A percentile compares a stretch with the other conserved stretches of the same genome.
phyloP scores from a whole-genome alignment of 1,140 invertebrate genomes.

The Drosophila virilis region DNA sequence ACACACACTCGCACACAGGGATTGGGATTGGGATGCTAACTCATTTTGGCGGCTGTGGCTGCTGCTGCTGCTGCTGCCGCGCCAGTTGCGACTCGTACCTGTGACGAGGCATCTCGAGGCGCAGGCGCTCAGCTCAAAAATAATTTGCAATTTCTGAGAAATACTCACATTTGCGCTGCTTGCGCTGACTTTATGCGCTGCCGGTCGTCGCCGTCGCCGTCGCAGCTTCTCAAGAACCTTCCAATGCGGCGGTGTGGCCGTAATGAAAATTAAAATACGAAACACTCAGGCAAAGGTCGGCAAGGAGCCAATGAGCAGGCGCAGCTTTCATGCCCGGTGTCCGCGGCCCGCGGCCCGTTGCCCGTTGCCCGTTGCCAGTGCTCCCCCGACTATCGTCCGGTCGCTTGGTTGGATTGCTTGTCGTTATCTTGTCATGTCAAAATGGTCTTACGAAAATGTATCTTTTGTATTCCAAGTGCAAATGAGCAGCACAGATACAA shows the following conservation, averaged over 20 bases:
- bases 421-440: constrained; percentile 84
- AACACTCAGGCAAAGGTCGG: constrained; percentile 73
- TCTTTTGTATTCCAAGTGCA: constrained; percentile 83
- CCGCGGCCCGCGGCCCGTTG: neutral
- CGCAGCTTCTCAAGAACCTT: constrained; percentile 79
- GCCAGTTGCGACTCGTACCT: constrained; percentile 30
- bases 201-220: constrained; percentile 45
- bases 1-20: constrained; percentile 20
- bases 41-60: constrained; percentile 71
- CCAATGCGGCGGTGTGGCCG: constrained; percentile 57
- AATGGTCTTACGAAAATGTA: constrained; percentile 83
- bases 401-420: constrained; percentile 73
- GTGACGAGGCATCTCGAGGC: constrained; percentile 53
- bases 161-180: constrained; percentile 76
- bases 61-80: constrained; percentile 46
- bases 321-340: constrained; percentile 32
- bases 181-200: constrained; percentile 65
- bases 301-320: constrained; percentile 77
- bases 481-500: constrained; percentile 78
- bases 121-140: constrained; percentile 81
- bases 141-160: constrained; percentile 83
- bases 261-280: constrained; percentile 83
- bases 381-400: constrained; percentile 25
- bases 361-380: neutral
- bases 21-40: constrained; percentile 72